These are phyloP conservation scores for Poliocrania exsul DNA, from an alignment of 2,797 vertebrate species.

Conservation along the genomic window DNA sequence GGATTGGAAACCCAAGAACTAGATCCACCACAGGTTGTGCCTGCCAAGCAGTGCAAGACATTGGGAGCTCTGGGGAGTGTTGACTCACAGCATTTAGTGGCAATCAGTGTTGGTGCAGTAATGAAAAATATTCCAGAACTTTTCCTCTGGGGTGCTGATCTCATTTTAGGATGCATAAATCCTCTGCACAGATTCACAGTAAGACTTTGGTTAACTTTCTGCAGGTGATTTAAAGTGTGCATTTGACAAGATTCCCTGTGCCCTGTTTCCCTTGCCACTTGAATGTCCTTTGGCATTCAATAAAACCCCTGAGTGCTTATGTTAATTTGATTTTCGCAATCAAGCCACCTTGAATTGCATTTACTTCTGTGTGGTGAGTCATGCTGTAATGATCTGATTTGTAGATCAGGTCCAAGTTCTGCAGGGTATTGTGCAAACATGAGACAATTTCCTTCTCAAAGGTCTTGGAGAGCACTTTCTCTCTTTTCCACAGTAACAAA, in stretches of 20 bases:
- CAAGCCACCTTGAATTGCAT: constrained; percentile 10
- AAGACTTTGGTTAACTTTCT: background rate
- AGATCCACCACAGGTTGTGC: background rate
- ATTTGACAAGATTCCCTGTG: background rate
- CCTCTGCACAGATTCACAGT: background rate
- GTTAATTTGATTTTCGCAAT: constrained; percentile 41
- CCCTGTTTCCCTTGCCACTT: background rate
- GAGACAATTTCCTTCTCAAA: background rate
- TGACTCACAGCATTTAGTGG: background rate
- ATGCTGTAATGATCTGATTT: constrained; percentile 18
- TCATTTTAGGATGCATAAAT: background rate
- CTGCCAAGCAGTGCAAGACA: background rate
- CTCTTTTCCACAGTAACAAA: background rate
- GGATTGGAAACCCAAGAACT: background rate
- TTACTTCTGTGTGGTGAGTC: constrained; percentile 33
- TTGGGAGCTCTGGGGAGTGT: background rate
- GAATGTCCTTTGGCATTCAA: constrained; percentile 22
- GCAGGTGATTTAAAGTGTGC: background rate
- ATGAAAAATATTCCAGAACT: background rate
- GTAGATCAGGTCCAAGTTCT: background rate
- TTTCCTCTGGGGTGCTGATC: background rate
- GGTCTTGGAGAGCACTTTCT: background rate
- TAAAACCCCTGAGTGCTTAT: background rate
- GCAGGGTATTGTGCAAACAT: background rate
- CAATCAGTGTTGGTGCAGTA: background rate